These are phyloP conservation scores for Meliscaeva auricollis DNA, from an alignment of 2,888 invertebrate species.

Conservation along the genomic window DNA sequence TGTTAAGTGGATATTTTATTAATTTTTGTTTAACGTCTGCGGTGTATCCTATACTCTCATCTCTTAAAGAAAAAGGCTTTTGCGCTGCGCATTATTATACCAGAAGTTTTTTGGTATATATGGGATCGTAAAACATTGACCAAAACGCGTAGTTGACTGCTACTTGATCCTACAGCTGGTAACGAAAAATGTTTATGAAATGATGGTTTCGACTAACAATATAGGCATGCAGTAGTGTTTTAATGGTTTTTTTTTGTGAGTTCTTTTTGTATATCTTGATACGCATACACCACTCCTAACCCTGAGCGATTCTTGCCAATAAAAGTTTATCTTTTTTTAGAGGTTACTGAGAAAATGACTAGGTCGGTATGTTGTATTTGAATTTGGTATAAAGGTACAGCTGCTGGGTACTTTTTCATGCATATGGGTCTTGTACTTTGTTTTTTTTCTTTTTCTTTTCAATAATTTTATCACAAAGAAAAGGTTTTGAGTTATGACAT, in stretches of 20 bases:
- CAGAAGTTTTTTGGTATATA: slow-evolving; percentile 67
- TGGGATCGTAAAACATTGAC: slow-evolving; percentile 64
- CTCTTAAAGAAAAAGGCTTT: slow-evolving; percentile 40
- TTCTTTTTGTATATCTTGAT: neutral
- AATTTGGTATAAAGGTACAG: too few relatives aligned
- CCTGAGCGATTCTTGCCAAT: neutral
- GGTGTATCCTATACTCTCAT: neutral
- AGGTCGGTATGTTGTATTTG: slow-evolving; percentile 25
- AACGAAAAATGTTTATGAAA: slow-evolving; percentile 56
- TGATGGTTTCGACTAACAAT: slow-evolving; percentile 49
- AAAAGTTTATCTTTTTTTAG: slow-evolving; percentile 42
- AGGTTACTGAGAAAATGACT: slow-evolving; percentile 42
- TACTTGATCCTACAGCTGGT: slow-evolving; percentile 45
- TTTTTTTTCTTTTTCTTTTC: too few relatives aligned
- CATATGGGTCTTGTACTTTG: too few relatives aligned
- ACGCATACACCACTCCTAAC: neutral
- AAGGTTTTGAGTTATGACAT: too few relatives aligned
- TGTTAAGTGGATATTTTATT: slow-evolving; percentile 51
- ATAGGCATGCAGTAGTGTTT: slow-evolving; percentile 54
- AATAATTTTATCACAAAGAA: too few relatives aligned
- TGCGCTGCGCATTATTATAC: slow-evolving; percentile 66
- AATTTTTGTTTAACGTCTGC: slow-evolving; percentile 28
- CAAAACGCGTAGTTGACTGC: slow-evolving; percentile 59
- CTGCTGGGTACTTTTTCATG: too few relatives aligned
- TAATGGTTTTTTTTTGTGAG: slow-evolving; percentile 50